These are phyloP conservation scores for Himalopsyche tibetana DNA, from an alignment of 2,888 invertebrate genomes.

Conservation along the genomic window DNA sequence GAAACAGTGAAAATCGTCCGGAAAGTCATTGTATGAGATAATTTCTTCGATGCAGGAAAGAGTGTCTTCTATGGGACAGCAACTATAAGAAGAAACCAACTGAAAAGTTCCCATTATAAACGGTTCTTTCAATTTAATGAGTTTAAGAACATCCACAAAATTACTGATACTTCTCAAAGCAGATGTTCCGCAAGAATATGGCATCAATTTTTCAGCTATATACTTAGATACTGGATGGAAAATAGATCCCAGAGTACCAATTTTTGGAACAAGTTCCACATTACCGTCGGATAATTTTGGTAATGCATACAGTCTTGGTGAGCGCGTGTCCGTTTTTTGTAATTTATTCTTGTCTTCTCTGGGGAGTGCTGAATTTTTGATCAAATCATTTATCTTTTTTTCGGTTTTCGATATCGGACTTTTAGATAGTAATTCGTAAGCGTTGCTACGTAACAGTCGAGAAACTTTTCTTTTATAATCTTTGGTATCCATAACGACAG, in stretches of 20 bases:
- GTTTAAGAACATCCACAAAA: background rate
- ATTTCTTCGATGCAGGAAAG: background rate
- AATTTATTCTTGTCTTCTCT: background rate
- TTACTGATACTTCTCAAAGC: background rate
- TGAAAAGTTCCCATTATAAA: background rate
- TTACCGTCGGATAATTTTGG: background rate
- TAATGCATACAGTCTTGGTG: conserved; percentile 14
- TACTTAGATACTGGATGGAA: background rate
- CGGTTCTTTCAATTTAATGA: background rate
- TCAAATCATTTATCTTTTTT: background rate
- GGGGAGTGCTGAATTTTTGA: background rate
- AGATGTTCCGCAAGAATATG: background rate
- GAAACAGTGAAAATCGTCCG: background rate
- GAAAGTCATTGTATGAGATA: background rate
- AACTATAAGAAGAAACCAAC: background rate
- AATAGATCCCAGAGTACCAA: conserved; percentile 21
- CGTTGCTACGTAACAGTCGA: background rate
- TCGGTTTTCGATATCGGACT: conserved; percentile 4
- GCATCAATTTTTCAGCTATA: conserved; percentile 10
- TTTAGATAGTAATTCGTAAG: background rate
- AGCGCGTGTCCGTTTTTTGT: background rate
- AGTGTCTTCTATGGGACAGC: background rate
- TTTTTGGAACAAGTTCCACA: background rate
- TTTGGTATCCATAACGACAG: background rate
- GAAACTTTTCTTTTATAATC: background rate